Base-by-base conservation (phyloP, 23 tunicate genomes). In the Ascidia mentula region DNA sequence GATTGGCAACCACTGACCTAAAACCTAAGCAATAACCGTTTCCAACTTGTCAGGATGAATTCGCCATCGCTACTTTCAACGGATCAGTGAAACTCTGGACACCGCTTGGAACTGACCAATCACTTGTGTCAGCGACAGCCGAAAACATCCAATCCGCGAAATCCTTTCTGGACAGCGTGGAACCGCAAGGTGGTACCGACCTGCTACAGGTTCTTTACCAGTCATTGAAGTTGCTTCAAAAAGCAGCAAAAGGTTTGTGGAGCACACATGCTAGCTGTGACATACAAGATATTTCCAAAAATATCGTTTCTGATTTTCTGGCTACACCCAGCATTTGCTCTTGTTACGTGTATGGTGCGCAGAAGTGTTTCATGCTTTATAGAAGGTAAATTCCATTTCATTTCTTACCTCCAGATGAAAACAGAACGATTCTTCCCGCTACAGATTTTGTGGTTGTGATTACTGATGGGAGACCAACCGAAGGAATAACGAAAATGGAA, bases 381-480 rank as follows among this genome's bases (percentile, higher is more conserved):
- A n/a, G n/a, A n/a, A n/a, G n/a, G n/a, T n/a, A n/a, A n/a, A n/a
- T n/a, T n/a, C n/a, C n/a, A n/a, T n/a, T n/a, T n/a, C n/a, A n/a
- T n/a, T n/a, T n/a, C n/a, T n/a, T n/a, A n/a, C n/a, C n/a, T n/a
- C n/a, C n/a, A n/a, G n/a, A n/a, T n/a, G n/a, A n/a, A n/a, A n/a
- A n/a, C n/a, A n/a, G n/a, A n/a, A n/a, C n/a, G n/a, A 28, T 53
- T 53, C 24, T 53, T 30, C 76, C 83, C 34, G 32, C 83, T 32
- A 36, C 89, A 0, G 89, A 85, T 34, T 85, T 36, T 36, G 71
- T 85, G 30, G 77, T 85, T 9, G 36, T 85, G 34, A 35, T 85
- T 34, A 85, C 89, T 72, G 89, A 85, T 61, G 89, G 89, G 35
- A 36, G 83, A 36, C 74, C 89, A 33, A 85, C 83, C 0, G 78